Conservation (phyloP, 1,140 invertebrate genomes). For the Drosophila elegans region DNA sequence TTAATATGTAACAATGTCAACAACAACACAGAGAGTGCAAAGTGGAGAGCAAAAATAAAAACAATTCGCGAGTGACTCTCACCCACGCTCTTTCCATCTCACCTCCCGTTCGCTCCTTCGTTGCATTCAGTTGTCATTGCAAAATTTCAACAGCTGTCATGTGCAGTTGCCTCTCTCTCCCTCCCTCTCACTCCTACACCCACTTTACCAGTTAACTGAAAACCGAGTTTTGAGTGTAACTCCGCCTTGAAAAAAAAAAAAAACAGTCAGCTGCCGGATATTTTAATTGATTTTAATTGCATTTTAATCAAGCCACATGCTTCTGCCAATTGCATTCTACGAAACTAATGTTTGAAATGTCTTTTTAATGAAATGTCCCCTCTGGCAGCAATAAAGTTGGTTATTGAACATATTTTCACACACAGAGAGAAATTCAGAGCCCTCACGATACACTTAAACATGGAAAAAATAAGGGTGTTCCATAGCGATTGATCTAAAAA, state of each 20-base stretch:
- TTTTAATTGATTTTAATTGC: slow-evolving; percentile 80
- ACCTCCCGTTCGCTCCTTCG: slow-evolving; percentile 7
- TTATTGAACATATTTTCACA: not conserved
- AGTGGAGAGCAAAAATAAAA: slow-evolving; percentile 27
- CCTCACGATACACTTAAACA: no score
- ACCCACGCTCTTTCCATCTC: slow-evolving; percentile 48
- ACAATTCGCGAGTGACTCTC: slow-evolving; percentile 60
- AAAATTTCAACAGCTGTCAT: slow-evolving; percentile 68
- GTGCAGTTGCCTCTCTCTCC: slow-evolving; percentile 13
- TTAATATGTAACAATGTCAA: slow-evolving; percentile 74
- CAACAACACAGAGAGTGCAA: slow-evolving; percentile 34
- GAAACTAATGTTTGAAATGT: slow-evolving; percentile 44
- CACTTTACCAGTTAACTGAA: not conserved
- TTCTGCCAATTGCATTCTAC: slow-evolving; percentile 57
- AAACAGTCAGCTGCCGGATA: slow-evolving; percentile 18
- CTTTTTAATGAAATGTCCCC: slow-evolving; percentile 52
- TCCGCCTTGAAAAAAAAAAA: slow-evolving; percentile 26
- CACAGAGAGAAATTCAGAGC: not conserved
- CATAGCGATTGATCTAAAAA: no score
- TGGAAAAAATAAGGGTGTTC: no score
- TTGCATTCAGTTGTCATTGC: slow-evolving; percentile 33
- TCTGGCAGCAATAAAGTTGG: slow-evolving; percentile 1
- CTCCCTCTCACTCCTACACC: not conserved
- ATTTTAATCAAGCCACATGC: slow-evolving; percentile 59
- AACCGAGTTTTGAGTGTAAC: slow-evolving; percentile 35